Percentiles rank a stretch among this genome's conserved stretches.
These are phyloP conservation scores for Eupeodes corollae DNA, from an alignment of 1,140 invertebrate genomes.

Conservation along the genomic window DNA sequence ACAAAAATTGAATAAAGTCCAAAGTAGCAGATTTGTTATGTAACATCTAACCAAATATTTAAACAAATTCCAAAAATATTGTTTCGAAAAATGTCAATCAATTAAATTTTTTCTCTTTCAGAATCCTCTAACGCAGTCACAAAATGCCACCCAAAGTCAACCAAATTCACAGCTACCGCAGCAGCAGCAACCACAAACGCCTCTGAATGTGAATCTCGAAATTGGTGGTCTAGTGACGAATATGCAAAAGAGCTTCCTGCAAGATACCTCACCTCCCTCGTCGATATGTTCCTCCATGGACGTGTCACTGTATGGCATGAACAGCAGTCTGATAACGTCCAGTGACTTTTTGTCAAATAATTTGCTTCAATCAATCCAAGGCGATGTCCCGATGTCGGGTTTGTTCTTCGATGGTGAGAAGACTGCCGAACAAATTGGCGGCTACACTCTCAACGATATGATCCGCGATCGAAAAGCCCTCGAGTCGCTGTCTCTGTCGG, in stretches of 20 bases:
- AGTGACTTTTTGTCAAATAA: slow-evolving; percentile 22
- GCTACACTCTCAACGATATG: slow-evolving; percentile 29
- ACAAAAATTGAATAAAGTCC: no score
- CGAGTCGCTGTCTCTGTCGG: slow-evolving; percentile 28
- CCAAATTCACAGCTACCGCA: slow-evolving; percentile 11
- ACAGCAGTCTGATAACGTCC: slow-evolving; percentile 33
- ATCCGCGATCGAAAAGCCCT: slow-evolving; percentile 28
- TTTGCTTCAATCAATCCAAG: slow-evolving; percentile 18
- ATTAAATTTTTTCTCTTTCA: no score
- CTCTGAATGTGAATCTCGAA: slow-evolving; percentile 21
- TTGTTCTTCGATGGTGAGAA: slow-evolving; percentile 8
- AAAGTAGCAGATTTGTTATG: no score
- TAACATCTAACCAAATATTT: no score
- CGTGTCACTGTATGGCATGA: slow-evolving; percentile 23
- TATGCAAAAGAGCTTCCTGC: slow-evolving; percentile 33
- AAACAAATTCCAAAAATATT: no score
- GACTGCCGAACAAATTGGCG: slow-evolving; percentile 8
- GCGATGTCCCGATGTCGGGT: slow-evolving; percentile 5
- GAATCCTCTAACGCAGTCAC: no score
- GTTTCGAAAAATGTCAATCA: no score
- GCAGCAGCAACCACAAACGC: slow-evolving; percentile 5
- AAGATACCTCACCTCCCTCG: slow-evolving; percentile 34
- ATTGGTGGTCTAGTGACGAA: slow-evolving; percentile 31
- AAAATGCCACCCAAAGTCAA: no score
- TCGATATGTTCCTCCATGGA: slow-evolving; percentile 33